Base-by-base conservation (phyloP, 2,888 invertebrate species). In the Drosophila merina region DNA sequence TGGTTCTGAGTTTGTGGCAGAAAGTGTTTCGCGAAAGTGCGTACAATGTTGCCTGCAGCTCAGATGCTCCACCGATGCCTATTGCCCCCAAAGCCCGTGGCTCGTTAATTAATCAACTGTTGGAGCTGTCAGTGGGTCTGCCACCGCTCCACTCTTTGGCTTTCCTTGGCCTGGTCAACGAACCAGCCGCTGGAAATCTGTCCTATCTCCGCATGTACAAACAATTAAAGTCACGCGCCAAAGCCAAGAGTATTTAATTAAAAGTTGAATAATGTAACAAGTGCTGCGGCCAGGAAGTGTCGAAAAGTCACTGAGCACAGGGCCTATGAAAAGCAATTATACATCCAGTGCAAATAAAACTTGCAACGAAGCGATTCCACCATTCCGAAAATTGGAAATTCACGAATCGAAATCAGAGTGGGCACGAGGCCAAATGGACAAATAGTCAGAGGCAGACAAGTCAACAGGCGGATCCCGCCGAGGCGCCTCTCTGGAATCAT, bases 21-120 rank as follows among this genome's bases (percentile, higher is more conserved):
- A 14, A 14, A 14, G 14, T 14, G 14, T 14, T 14, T 2, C 20
- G 20, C 20, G 20, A 20, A 20, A 20, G 20, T 20, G 20, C 20
- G 20, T 20, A 20, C 1, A 20, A 28, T 28, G 51, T 1, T 28
- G 51, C 26, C 70, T 20, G 40, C 12, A 50, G 69, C 36, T 45
- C 45, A 12, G 20, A 49, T 31, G 36, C 57, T 62, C 25, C 44
- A 62, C 33, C 33, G 55, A 57, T 48, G 67, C 68, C 60, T 68
- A 56, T 55, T 31, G 54, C 45, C 52, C 57, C 69, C 44, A 73
- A 82, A 72, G 58, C 66, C 75, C 63, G 73, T 63, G 60, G 68
- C 60, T 63, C 80, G 80, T 86, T 88, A 83, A 83, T 83, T 88
- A 83, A 83, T 83, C 88, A 83, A 67, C 63, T 57, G 72, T 62